A percentile compares a stretch with the other conserved stretches of the same genome.
phyloP scores from a whole-genome alignment of 2,888 invertebrate species.

The Rhabditoides inermis region DNA sequence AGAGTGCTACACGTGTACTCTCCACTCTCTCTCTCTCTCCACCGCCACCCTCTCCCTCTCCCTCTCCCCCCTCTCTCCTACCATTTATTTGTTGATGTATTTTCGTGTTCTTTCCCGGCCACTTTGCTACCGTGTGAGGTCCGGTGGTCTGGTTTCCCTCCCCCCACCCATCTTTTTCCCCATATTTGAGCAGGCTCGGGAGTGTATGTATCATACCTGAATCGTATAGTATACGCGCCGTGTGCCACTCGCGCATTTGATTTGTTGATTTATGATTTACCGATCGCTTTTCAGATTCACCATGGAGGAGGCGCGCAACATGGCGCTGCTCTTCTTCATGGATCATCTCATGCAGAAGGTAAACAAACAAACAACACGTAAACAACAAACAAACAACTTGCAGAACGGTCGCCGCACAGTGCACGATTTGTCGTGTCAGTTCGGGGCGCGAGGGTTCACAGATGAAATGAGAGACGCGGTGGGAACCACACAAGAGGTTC shows the following conservation, averaged over 20 bases:
- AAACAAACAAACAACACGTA: neutral
- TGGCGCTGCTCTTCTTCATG: slow-evolving; percentile 93
- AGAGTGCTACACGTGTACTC: too few relatives aligned
- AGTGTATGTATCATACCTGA: neutral
- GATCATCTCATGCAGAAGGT: slow-evolving; percentile 93
- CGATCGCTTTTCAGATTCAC: neutral
- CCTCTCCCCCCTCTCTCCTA: slow-evolving; percentile 3
- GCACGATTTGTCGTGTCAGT: slow-evolving; percentile 87
- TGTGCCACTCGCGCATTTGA: too few relatives aligned
- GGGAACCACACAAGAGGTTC: slow-evolving; percentile 51
- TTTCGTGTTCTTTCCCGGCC: slow-evolving; percentile 4
- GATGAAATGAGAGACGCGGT: slow-evolving; percentile 83
- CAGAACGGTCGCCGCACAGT: slow-evolving; percentile 41
- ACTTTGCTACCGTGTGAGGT: neutral
- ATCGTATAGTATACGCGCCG: too few relatives aligned
- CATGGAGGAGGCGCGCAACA: slow-evolving; percentile 61
- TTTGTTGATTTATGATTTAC: neutral
- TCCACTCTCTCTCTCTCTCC: neutral
- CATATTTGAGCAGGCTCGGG: too few relatives aligned
- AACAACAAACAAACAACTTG: neutral
- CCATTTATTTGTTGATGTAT: slow-evolving; percentile 9
- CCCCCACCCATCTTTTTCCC: too few relatives aligned
- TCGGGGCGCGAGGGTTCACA: slow-evolving; percentile 96
- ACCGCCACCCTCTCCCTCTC: neutral
- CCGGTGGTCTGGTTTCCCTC: too few relatives aligned